Evolutionary conservation across 2,888 invertebrate genomes (phyloP).

Genomic region (Calliopum simillimum): DNA sequence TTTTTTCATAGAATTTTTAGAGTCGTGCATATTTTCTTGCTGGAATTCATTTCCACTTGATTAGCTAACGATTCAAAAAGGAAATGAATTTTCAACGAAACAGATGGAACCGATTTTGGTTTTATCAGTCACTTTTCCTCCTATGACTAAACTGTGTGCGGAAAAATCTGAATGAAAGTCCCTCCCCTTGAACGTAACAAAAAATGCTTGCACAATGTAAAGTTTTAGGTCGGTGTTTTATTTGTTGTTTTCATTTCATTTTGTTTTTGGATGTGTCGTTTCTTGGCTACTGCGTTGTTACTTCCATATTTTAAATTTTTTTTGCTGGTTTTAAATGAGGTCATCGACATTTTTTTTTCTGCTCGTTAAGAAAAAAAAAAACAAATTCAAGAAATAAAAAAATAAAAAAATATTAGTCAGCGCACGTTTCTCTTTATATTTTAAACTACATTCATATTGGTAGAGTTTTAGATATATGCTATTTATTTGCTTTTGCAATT

Average conservation of each 20-base stretch:
- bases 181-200: too few species aligned
- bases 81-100: too few species aligned
- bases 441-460: not conserved
- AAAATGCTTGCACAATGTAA: not conserved
- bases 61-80: too few species aligned
- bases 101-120: too few species aligned
- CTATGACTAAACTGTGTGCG: too few species aligned
- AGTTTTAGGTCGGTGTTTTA: not conserved
- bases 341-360: slow-evolving; percentile 26
- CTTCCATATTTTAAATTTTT: slow-evolving; percentile 16
- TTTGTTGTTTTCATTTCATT: slow-evolving; percentile 24
- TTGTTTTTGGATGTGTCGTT: slow-evolving; percentile 67
- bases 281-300: not conserved
- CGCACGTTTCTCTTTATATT: slow-evolving; percentile 9
- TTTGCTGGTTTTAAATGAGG: slow-evolving; percentile 19
- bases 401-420: slow-evolving; percentile 10
- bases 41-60: too few species aligned
- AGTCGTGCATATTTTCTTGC: too few species aligned
- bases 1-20: too few species aligned
- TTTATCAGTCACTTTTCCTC: too few species aligned
- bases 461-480: not conserved
- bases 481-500: not conserved
- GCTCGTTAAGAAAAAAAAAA: not conserved
- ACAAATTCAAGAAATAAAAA: not conserved
- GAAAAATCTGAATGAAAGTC: too few species aligned